Conservation (phyloP, 2,888 invertebrate species). For the Drosophila imparisetae region DNA sequence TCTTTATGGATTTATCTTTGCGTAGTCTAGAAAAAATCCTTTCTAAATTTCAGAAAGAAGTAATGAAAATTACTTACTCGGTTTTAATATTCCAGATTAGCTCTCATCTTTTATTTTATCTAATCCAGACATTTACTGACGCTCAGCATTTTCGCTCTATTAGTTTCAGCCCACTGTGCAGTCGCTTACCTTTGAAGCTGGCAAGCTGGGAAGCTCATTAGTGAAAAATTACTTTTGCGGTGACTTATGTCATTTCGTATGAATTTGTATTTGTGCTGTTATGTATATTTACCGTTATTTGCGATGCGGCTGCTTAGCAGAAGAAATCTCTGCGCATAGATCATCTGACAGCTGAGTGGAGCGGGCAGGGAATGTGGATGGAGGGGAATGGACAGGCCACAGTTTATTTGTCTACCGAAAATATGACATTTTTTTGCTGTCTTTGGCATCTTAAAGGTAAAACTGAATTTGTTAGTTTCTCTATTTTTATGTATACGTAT, state of each 20-base stretch:
- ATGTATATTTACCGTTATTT: conserved; percentile 31
- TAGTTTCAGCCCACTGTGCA: conserved; percentile 36
- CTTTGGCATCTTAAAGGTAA: conserved; percentile 31
- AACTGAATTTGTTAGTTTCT: conserved; percentile 17
- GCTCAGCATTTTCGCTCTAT: too few species aligned
- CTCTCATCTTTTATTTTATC: too few species aligned
- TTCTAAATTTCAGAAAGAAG: neutral
- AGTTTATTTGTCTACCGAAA: conserved; percentile 59
- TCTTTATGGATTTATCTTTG: too few species aligned
- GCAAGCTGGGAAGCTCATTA: conserved; percentile 68
- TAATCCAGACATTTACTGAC: too few species aligned
- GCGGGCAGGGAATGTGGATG: neutral
- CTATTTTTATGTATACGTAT: neutral
- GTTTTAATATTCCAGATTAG: neutral
- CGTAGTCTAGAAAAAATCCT: neutral
- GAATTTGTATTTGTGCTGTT: conserved; percentile 73
- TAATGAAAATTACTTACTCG: neutral
- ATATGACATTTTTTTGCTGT: conserved; percentile 38
- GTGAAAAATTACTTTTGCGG: conserved; percentile 79
- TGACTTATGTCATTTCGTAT: conserved; percentile 76
- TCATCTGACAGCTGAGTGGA: conserved; percentile 59
- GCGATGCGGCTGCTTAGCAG: conserved; percentile 45
- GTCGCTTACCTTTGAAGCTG: conserved; percentile 32
- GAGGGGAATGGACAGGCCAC: conserved; percentile 28
- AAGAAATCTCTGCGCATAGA: conserved; percentile 66